Evolutionary conservation across 2,888 invertebrate genomes (phyloP).

Genomic region (Augiades crinisus): DNA sequence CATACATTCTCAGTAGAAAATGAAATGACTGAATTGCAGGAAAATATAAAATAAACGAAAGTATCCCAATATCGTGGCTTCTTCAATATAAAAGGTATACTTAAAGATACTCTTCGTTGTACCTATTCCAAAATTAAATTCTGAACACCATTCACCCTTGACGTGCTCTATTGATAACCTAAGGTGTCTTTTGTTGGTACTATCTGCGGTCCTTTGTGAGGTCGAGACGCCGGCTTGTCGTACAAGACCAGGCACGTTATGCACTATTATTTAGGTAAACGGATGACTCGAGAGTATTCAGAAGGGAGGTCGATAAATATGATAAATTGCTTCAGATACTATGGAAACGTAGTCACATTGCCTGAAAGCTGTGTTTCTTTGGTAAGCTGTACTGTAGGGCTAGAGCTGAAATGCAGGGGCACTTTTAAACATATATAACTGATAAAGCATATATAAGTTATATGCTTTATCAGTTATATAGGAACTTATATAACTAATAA

Average conservation of each 20-base stretch:
- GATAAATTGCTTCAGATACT: slow-evolving; percentile 15
- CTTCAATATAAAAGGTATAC: too few species aligned
- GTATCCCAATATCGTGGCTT: too few species aligned
- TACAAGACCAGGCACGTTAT: neutral
- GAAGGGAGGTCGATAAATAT: slow-evolving; percentile 9
- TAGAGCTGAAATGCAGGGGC: too few species aligned
- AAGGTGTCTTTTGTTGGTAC: slow-evolving; percentile 4
- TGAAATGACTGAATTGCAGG: too few species aligned
- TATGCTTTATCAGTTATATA: too few species aligned
- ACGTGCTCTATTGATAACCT: neutral
- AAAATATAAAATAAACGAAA: too few species aligned
- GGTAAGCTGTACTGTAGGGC: neutral
- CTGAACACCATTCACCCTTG: neutral
- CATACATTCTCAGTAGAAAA: too few species aligned
- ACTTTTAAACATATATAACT: too few species aligned
- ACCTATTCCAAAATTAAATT: neutral
- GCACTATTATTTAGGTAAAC: slow-evolving; percentile 20
- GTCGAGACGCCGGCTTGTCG: slow-evolving; percentile 6
- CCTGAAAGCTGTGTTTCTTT: neutral
- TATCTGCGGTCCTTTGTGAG: slow-evolving; percentile 13
- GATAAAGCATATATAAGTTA: too few species aligned
- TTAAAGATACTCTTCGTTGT: too few species aligned
- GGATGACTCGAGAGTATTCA: slow-evolving; percentile 6
- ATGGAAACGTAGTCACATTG: neutral
- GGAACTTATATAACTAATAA: too few species aligned